Base-by-base conservation (phyloP, 2,888 invertebrate genomes). In the Paralinhomoeus sp. region DNA sequence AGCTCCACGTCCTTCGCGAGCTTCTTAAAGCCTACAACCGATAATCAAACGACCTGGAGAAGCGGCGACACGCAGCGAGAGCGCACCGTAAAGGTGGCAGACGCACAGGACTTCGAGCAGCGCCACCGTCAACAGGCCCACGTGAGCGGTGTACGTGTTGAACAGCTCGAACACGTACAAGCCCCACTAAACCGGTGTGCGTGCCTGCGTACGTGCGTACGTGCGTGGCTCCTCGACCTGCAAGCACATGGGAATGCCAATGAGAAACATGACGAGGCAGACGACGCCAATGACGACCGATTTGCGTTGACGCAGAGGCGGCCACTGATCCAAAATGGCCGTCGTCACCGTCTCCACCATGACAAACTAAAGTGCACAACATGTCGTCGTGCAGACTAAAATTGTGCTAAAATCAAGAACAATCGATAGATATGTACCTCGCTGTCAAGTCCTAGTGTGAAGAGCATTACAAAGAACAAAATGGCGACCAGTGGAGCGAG, bases 331-430 rank as follows among this genome's bases (percentile, higher is more conserved):
- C 34, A 44, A 20, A 37, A 44, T 21, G 13, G 37, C 35, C 21
- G 44, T 44, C 17, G 40, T 40, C 24, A 44, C 41, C 3, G 21
- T 22, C 27, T 44, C 44, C 3, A 40, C 44, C 44, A 44, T 44
- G 17, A 41, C 44, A 24, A 40, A 44, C 37, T 37, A 12, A 5
- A 27, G 5, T 27, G 27, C 7, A 12, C 5, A 5, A 27, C 7
- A 12, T 27, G 12, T 27, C 27, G 12, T 27, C 7, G 7, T 7
- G 3, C 17, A 15, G 31, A 15, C 15, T 31, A 7, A 7, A 31
- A 31, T 31, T 31, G 9, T 15, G 31, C 31, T 12, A 31, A 31
- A 31, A 31, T 31, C 31, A 31, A 15, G 15, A 31, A 31, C 15
- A 31, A 31, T 31, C 31, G 31, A 31, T 12, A 12, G 31, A 31